Base-by-base conservation (phyloP, 2,888 invertebrate species). In the Epistrophella euchroma region DNA sequence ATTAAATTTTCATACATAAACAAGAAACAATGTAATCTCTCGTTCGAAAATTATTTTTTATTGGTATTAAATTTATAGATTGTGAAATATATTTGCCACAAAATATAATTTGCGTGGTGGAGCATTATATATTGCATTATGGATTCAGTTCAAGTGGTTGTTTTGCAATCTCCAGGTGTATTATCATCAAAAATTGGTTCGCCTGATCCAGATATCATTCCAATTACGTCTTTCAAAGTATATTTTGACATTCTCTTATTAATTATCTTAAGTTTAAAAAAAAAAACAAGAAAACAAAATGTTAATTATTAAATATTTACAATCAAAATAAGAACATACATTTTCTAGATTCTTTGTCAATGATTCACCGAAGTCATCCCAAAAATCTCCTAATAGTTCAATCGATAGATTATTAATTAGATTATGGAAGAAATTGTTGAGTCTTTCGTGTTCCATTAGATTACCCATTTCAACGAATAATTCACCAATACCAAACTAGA, bases 401-500 rank as follows among this genome's bases (percentile, higher is more conserved):
- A 91, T 74, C 1, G 90, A 88, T 82, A 92, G 58, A 88, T 91
- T 90, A 82, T 91, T 91, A 11, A 92, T 35, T n/a, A 91, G 66
- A 22, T 88, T 89, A 81, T 91, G 90, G 11, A 91, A 0, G 45
- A 92, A 92, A 0, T 88, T 86, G 72, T 89, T 89, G 2, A 92
- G 75, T n/a, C 91, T 89, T 0, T 90, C 88, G 32, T 92, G 91
- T 47, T 91, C 91, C 43, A 90, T 47, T 11, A 91, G 70, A 28
- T 89, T 88, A 4, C 90, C 90, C 28, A 91, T 89, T 47, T 91
- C 72, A 0, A 91, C 85, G 35, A 88, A 82, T 0, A 91, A 60
- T 15, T 89, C 88, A n/a, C 90, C 89, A 45, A 91, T 76, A 35
- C 73, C 80, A 4, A 92, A 15, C 79, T 90, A 19, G 68, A 40